Conservation (phyloP, 2,888 invertebrate species). For the Gonocerus acuteangulatus region DNA sequence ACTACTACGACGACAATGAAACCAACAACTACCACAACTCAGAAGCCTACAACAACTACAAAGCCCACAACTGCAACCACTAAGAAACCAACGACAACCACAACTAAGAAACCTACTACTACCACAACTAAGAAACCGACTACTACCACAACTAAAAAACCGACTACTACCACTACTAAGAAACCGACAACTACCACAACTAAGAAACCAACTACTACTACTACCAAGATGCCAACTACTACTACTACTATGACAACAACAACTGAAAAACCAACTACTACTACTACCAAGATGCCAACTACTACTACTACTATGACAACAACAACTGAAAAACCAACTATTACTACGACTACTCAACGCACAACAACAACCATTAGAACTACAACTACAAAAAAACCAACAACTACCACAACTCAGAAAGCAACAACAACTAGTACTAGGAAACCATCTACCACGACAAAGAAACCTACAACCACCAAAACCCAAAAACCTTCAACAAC, state of each 20-base stretch:
- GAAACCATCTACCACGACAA: background rate
- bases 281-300: slow-evolving; percentile 8
- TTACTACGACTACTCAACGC: background rate
- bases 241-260: slow-evolving; percentile 10
- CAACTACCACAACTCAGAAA: background rate
- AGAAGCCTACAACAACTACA: background rate
- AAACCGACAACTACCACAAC: slow-evolving; percentile 25
- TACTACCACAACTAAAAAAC: slow-evolving; percentile 19
- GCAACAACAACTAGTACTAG: background rate
- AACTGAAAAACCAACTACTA: slow-evolving; percentile 21
- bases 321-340: background rate
- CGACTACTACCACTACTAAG: slow-evolving; percentile 10
- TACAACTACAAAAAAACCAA: background rate
- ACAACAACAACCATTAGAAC: background rate
- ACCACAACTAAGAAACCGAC: slow-evolving; percentile 16
- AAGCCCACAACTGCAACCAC: slow-evolving; percentile 14
- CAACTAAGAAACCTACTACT: slow-evolving; percentile 16
- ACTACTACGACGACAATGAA: slow-evolving; percentile 6
- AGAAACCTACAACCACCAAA: background rate
- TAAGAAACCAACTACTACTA: too few species aligned
- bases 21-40: background rate
- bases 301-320: background rate
- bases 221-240: slow-evolving; percentile 15
- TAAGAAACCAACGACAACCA: slow-evolving; percentile 21
- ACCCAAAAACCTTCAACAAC: background rate